Evolutionary conservation across 2,888 invertebrate genomes (phyloP).

Genomic region (Aporophyla nigra): DNA sequence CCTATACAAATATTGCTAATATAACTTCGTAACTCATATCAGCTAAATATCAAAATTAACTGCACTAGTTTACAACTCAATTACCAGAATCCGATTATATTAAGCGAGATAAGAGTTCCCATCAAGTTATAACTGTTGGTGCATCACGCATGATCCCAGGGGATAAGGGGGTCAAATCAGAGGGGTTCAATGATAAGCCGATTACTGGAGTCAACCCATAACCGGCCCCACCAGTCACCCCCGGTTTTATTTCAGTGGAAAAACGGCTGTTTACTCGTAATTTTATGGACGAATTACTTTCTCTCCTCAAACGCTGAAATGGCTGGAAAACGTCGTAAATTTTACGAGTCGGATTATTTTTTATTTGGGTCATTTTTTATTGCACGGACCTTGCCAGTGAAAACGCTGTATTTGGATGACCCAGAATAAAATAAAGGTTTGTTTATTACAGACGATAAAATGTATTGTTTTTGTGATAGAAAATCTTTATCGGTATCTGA

Average conservation of each 20-base stretch:
- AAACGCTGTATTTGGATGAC: slow-evolving; percentile 62
- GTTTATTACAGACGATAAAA: slow-evolving; percentile 51
- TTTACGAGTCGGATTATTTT: slow-evolving; percentile 85
- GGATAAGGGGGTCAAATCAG: slow-evolving; percentile 76
- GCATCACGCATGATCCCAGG: slow-evolving; percentile 82
- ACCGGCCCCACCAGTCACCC: slow-evolving; percentile 71
- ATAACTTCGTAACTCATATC: slow-evolving; percentile 52
- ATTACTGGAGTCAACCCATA: slow-evolving; percentile 88
- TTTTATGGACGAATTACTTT: slow-evolving; percentile 90
- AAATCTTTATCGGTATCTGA: slow-evolving; percentile 34
- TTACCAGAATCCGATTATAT: slow-evolving; percentile 89
- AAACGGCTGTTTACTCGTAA: slow-evolving; percentile 90
- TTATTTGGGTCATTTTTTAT: slow-evolving; percentile 85
- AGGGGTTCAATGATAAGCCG: slow-evolving; percentile 85
- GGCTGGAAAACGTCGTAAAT: slow-evolving; percentile 86
- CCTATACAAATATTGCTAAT: slow-evolving; percentile 11
- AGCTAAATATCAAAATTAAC: slow-evolving; percentile 69
- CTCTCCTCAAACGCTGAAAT: slow-evolving; percentile 87
- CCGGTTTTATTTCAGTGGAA: slow-evolving; percentile 88
- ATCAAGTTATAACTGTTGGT: slow-evolving; percentile 87
- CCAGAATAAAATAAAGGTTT: slow-evolving; percentile 58
- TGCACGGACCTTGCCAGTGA: slow-evolving; percentile 69
- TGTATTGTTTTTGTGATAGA: slow-evolving; percentile 37
- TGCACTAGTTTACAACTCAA: slow-evolving; percentile 83
- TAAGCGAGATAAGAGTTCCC: slow-evolving; percentile 89